Evolutionary conservation across 2,888 invertebrate species (phyloP).

Genomic region (Acleris laterana): DNA sequence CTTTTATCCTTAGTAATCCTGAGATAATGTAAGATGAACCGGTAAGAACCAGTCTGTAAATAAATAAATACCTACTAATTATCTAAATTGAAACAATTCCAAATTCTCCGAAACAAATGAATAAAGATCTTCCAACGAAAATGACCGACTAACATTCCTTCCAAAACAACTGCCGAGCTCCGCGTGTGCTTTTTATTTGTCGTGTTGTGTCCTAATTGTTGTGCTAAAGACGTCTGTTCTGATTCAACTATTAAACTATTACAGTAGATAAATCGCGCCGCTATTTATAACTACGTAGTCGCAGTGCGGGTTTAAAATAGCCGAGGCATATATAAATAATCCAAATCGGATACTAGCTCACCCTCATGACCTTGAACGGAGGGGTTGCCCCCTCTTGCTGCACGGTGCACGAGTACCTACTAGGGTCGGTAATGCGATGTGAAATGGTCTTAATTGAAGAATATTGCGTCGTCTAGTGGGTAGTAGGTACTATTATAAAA

Average conservation of each 20-base stretch:
- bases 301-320: slow-evolving; percentile 47
- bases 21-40: no score
- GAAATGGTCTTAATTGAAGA: slow-evolving; percentile 29
- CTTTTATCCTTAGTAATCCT: no score
- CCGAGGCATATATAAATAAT: slow-evolving; percentile 49
- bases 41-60: no score
- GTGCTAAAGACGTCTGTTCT: no score
- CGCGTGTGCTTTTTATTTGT: no score
- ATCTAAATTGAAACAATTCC: no score
- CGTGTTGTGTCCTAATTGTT: no score
- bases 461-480: slow-evolving; percentile 26
- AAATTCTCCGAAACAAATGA: no score
- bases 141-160: no score
- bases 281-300: slow-evolving; percentile 32
- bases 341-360: slow-evolving; percentile 50
- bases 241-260: slow-evolving; percentile 4
- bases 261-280: slow-evolving; percentile 26
- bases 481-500: neutral
- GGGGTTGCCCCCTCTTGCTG: slow-evolving; percentile 64
- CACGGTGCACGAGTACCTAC: slow-evolving; percentile 47
- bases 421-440: slow-evolving; percentile 43
- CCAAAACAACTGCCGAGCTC: no score
- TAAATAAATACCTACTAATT: no score
- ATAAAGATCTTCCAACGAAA: no score
- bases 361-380: slow-evolving; percentile 68